A percentile compares a stretch with the other conserved stretches of the same genome.
phyloP scores from a whole-genome alignment of 1,140 invertebrate genomes.

The Heliconius melpomene region DNA sequence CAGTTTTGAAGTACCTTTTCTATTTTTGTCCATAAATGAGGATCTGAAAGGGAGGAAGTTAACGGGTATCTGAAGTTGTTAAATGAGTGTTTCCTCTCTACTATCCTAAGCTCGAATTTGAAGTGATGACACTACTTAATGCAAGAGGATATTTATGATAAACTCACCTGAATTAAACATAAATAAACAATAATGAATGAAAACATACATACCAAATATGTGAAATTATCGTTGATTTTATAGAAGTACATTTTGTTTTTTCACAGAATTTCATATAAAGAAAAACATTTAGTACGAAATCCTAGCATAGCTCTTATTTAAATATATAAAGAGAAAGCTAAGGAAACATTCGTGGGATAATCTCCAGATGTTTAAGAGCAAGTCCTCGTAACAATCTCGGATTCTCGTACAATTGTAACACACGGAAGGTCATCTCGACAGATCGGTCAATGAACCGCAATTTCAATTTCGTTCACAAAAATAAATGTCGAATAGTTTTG shows the following conservation, averaged over 20 bases:
- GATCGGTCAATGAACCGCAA: neutral
- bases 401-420: neutral
- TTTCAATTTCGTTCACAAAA: neutral
- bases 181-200: too few relatives aligned
- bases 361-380: constrained; percentile 7
- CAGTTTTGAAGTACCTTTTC: too few relatives aligned
- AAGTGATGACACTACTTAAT: too few relatives aligned
- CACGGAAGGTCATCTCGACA: constrained; percentile 9
- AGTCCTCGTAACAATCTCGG: constrained; percentile 10
- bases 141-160: too few relatives aligned
- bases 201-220: too few relatives aligned
- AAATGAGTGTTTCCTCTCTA: too few relatives aligned
- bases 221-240: too few relatives aligned
- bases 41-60: too few relatives aligned
- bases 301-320: constrained; percentile 9
- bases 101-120: too few relatives aligned
- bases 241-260: neutral
- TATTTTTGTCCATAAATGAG: too few relatives aligned
- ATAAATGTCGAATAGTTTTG: neutral
- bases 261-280: neutral
- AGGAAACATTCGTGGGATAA: neutral
- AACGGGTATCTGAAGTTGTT: too few relatives aligned
- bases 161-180: too few relatives aligned
- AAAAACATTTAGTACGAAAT: neutral
- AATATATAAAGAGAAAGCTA: constrained; percentile 3